Conservation (phyloP, 2,888 invertebrate genomes). For the Orthosia incerta region DNA sequence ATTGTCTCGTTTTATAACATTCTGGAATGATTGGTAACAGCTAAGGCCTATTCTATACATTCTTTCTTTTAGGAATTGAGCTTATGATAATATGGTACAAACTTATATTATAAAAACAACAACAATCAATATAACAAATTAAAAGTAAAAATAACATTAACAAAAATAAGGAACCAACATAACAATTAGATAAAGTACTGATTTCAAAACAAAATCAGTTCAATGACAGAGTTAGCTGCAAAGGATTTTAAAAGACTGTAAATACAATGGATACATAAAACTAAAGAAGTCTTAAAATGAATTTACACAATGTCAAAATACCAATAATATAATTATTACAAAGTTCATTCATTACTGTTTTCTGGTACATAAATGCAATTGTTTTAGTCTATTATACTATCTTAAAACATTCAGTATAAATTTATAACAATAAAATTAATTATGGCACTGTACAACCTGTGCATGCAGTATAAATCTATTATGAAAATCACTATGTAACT, state of each 20-base stretch:
- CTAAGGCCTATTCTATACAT: slow-evolving; percentile 11
- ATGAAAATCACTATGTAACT: slow-evolving; percentile 6
- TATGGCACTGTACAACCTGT: slow-evolving; percentile 26
- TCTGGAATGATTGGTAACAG: slow-evolving; percentile 71
- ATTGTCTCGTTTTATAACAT: slow-evolving; percentile 72
- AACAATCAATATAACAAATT: slow-evolving; percentile 11
- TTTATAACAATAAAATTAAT: slow-evolving; percentile 10
- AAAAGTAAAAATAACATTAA: slow-evolving; percentile 2
- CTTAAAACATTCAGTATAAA: neutral
- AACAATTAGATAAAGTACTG: neutral
- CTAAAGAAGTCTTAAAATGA: neutral
- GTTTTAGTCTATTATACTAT: slow-evolving; percentile 3
- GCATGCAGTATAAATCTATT: slow-evolving; percentile 10
- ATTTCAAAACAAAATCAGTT: neutral
- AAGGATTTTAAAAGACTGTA: neutral
- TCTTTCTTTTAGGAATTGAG: neutral
- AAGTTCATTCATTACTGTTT: slow-evolving; percentile 5
- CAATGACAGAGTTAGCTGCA: neutral
- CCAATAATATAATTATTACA: slow-evolving; percentile 20
- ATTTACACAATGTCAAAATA: slow-evolving; percentile 23
- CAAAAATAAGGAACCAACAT: neutral
- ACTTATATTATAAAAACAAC: slow-evolving; percentile 7
- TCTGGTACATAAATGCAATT: slow-evolving; percentile 37
- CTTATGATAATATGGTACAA: neutral
- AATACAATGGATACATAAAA: neutral